phyloP scores from a whole-genome alignment of 2,113 vertebrate species.

The Merops nubicus region DNA sequence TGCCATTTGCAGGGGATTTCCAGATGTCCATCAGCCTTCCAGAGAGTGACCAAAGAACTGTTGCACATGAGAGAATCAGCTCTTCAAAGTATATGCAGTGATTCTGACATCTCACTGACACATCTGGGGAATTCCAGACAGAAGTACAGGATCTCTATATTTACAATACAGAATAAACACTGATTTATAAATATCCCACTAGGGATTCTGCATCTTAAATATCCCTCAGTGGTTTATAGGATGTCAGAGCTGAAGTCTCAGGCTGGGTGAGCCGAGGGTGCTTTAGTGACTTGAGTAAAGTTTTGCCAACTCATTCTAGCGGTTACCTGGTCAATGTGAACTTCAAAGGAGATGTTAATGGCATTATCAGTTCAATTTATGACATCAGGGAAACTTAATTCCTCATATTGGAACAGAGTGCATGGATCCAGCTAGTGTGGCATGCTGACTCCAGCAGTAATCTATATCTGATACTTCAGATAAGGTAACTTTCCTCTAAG shows the following conservation, averaged over 20 bases:
- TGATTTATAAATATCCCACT: not conserved
- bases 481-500: constrained; percentile 64
- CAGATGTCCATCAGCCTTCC: not conserved
- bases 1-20: not conserved
- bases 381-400: constrained; percentile 63
- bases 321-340: constrained; percentile 14
- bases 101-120: not conserved
- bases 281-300: not conserved
- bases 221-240: not conserved
- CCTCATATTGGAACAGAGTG: not conserved
- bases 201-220: not conserved
- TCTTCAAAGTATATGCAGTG: not conserved
- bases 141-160: not conserved
- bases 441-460: constrained; percentile 55
- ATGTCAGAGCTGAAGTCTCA: not conserved
- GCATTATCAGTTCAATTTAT: constrained; percentile 34
- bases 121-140: not conserved
- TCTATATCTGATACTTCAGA: constrained; percentile 67
- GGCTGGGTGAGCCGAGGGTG: not conserved
- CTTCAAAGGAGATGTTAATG: constrained; percentile 47
- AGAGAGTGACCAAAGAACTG: not conserved
- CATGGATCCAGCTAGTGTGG: constrained; percentile 20
- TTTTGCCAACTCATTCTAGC: constrained; percentile 1
- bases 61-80: not conserved
- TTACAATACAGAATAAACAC: not conserved